phyloP scores from a whole-genome alignment of 2,113 vertebrate species.

The Petromus typicus region DNA sequence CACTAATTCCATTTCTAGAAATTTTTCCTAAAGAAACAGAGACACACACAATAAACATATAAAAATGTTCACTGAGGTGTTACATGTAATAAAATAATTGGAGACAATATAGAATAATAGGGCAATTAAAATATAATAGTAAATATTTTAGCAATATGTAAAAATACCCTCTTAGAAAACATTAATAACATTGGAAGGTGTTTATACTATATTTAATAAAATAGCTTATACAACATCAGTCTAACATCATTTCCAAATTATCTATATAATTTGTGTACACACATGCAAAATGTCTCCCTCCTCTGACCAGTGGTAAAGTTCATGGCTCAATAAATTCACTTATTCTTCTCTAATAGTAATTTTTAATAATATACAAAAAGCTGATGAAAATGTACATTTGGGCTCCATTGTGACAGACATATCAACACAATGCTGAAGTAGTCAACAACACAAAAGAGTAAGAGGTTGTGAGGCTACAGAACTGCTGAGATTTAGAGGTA shows the following conservation, averaged over 20 bases:
- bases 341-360: background rate
- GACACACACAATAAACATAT: background rate
- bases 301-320: background rate
- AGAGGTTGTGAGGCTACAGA: background rate
- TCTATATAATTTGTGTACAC: background rate
- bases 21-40: conserved; percentile 42
- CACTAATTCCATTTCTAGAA: conserved; percentile 30
- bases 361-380: conserved; percentile 3
- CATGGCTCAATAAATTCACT: conserved; percentile 8
- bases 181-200: conserved; percentile 30
- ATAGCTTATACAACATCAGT: background rate
- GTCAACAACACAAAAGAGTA: background rate
- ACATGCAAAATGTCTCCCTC: background rate
- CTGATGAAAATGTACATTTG: background rate
- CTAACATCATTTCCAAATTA: conserved; percentile 42
- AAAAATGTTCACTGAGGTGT: background rate
- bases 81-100: conserved; percentile 40
- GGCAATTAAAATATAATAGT: background rate
- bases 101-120: background rate
- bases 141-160: conserved; percentile 4
- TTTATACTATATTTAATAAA: conserved; percentile 6
- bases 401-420: background rate
- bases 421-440: background rate
- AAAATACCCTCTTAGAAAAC: background rate
- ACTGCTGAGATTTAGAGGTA: background rate